Conservation (phyloP, 2,888 invertebrate species). For the Drosophila trichaetosa region DNA sequence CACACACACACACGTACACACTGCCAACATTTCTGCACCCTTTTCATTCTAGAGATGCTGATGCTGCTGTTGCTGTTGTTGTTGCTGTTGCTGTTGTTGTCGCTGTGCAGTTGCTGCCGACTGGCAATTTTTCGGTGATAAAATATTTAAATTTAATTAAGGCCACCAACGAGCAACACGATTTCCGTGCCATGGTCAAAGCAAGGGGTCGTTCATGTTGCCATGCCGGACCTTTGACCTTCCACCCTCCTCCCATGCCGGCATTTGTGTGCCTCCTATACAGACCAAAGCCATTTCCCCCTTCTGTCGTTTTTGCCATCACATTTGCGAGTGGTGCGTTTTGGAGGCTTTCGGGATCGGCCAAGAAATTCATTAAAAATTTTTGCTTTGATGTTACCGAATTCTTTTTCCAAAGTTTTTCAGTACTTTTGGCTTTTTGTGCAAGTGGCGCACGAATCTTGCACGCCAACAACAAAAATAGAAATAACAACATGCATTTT, state of each 20-base stretch:
- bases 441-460: conserved; percentile 36
- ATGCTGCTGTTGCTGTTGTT: conserved; percentile 36
- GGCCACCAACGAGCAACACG: conserved; percentile 83
- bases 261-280: conserved; percentile 14
- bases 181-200: conserved; percentile 72
- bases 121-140: conserved; percentile 84
- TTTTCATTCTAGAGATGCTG: conserved; percentile 66
- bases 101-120: conserved; percentile 76
- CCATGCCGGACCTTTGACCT: conserved; percentile 64
- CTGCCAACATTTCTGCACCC: conserved; percentile 68
- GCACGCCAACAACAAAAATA: conserved; percentile 31
- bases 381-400: conserved; percentile 79
- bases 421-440: conserved; percentile 54
- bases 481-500: conserved; percentile 45
- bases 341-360: conserved; percentile 64
- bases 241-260: conserved; percentile 3
- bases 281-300: neutral
- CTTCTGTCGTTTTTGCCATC: neutral
- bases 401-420: conserved; percentile 75
- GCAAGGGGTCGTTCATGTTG: conserved; percentile 34
- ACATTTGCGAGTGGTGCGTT: conserved; percentile 70
- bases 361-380: conserved; percentile 78
- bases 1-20: conserved; percentile 4
- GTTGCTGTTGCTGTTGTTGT: conserved; percentile 56
- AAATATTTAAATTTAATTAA: conserved; percentile 85